phyloP scores from a whole-genome alignment of 2,797 vertebrate species.

The Sphenodon punctatus region DNA sequence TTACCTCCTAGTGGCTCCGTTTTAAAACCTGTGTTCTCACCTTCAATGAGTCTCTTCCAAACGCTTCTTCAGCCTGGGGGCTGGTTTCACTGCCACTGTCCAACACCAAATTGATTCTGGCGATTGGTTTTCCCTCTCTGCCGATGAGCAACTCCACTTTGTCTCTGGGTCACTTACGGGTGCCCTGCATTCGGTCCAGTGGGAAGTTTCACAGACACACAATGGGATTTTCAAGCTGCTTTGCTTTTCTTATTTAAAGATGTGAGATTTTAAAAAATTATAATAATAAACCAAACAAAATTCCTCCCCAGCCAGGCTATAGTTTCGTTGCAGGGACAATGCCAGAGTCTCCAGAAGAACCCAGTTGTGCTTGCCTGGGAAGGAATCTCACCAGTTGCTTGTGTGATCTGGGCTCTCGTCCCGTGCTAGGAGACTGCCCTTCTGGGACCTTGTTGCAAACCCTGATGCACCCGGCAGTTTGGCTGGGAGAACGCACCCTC shows the following conservation, averaged over 20 bases:
- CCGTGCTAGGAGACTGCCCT: not conserved
- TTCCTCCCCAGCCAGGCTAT: too few relatives aligned
- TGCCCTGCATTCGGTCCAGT: not conserved
- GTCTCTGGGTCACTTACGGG: too few relatives aligned
- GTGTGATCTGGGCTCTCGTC: fast-evolving
- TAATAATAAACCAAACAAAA: too few relatives aligned
- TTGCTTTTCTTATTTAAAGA: not conserved
- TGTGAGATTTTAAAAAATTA: not conserved
- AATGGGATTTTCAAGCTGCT: not conserved
- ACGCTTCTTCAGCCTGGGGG: too few relatives aligned
- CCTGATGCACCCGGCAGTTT: not conserved
- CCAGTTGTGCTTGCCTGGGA: not conserved
- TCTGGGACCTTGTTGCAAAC: not conserved
- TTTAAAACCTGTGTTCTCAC: too few relatives aligned
- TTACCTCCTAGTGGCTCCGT: too few relatives aligned
- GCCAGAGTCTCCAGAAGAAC: too few relatives aligned
- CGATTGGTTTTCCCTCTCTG: too few relatives aligned
- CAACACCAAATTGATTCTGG: too few relatives aligned
- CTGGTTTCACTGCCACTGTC: too few relatives aligned
- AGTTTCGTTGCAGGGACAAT: not conserved
- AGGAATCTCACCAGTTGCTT: not conserved
- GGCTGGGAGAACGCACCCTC: not conserved
- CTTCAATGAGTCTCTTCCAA: too few relatives aligned
- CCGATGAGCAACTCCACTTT: too few relatives aligned
- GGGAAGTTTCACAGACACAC: not conserved